Percentiles rank a stretch among this genome's conserved stretches.
Conservation (phyloP, 1,140 invertebrate genomes). For the Caenorhabditis latens region DNA sequence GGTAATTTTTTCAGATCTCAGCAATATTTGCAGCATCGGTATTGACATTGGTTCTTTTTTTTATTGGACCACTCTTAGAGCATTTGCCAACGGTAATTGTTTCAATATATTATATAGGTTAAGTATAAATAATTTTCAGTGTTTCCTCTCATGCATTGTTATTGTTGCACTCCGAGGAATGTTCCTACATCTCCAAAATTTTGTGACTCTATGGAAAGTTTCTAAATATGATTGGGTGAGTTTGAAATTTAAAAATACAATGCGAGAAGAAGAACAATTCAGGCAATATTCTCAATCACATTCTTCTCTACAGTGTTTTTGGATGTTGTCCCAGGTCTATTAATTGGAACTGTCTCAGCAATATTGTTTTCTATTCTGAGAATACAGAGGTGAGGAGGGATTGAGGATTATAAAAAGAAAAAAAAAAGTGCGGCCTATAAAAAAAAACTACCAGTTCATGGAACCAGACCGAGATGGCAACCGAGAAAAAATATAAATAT, state of each 20-base stretch:
- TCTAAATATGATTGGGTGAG: slow-evolving; percentile 67
- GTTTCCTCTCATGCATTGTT: slow-evolving; percentile 68
- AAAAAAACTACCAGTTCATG: not conserved
- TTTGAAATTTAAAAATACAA: not conserved
- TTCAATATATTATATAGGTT: not conserved
- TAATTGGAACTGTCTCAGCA: slow-evolving; percentile 31
- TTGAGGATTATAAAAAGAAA: not conserved
- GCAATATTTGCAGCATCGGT: slow-evolving; percentile 63
- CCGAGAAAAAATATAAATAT: not conserved
- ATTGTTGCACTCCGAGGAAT: slow-evolving; percentile 69
- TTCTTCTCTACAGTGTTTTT: slow-evolving; percentile 49
- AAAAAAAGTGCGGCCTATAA: not conserved
- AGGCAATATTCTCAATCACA: slow-evolving; percentile 59
- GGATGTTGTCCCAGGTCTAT: slow-evolving; percentile 58
- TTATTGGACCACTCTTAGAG: slow-evolving; percentile 60
- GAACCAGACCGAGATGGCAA: slow-evolving; percentile 10
- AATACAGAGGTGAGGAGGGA: slow-evolving; percentile 45
- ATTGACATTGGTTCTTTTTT: slow-evolving; percentile 65
- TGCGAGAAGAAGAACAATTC: not conserved
- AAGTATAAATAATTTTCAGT: slow-evolving; percentile 56
- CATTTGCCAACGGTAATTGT: slow-evolving; percentile 58
- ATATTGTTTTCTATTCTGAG: slow-evolving; percentile 21
- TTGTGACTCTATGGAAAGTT: slow-evolving; percentile 63
- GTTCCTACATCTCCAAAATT: slow-evolving; percentile 65
- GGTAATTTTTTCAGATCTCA: slow-evolving; percentile 63